These are phyloP conservation scores for Dermolepida albohirtum DNA, from an alignment of 2,888 invertebrate species.

Conservation along the genomic window DNA sequence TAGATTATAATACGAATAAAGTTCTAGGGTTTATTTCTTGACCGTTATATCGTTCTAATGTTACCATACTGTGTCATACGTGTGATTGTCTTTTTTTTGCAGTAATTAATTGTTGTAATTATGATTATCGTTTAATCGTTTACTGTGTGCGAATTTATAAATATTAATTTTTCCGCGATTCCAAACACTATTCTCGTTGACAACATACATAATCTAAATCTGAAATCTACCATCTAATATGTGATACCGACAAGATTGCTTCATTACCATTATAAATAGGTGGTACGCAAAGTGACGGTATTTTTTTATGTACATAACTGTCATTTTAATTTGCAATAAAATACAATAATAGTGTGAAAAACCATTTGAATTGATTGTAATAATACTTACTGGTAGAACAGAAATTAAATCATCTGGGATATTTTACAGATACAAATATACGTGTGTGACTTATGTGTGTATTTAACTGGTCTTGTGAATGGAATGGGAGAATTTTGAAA, in stretches of 20 bases:
- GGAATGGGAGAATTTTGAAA: too few relatives aligned
- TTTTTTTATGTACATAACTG: slow-evolving; percentile 23
- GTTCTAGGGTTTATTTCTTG: too few relatives aligned
- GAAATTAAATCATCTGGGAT: too few relatives aligned
- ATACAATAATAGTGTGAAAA: slow-evolving; percentile 12
- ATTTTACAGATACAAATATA: too few relatives aligned
- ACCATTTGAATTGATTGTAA: background rate
- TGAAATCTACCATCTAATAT: too few relatives aligned
- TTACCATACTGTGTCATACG: background rate
- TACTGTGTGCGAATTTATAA: slow-evolving; percentile 1
- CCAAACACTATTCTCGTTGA: background rate
- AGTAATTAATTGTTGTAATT: background rate
- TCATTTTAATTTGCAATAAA: slow-evolving; percentile 34
- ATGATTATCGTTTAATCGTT: slow-evolving; percentile 9
- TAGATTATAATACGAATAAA: too few relatives aligned
- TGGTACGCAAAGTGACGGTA: background rate
- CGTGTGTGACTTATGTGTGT: too few relatives aligned
- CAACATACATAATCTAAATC: too few relatives aligned
- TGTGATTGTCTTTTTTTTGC: background rate
- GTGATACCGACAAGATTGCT: background rate
- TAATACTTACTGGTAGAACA: background rate
- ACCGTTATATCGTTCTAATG: too few relatives aligned
- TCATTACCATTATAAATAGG: slow-evolving; percentile 24
- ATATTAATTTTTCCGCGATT: slow-evolving; percentile 13
- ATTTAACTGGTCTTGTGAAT: too few relatives aligned